A percentile compares a stretch with the other conserved stretches of the same genome.
phyloP scores from a whole-genome alignment of 2,113 vertebrate species.

The Grus americana region DNA sequence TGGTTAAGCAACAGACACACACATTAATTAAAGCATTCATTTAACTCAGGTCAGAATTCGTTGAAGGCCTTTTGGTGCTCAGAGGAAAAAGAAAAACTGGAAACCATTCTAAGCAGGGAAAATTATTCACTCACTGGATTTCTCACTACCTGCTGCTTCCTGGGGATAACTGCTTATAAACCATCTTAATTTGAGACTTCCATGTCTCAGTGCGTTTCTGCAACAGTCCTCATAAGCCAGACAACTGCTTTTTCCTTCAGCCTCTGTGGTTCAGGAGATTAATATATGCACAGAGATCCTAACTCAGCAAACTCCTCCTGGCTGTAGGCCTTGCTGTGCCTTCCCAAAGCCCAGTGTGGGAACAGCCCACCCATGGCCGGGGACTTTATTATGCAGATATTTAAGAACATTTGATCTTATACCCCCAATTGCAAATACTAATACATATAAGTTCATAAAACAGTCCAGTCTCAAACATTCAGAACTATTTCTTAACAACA shows the following conservation, averaged over 20 bases:
- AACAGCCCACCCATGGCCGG: accelerated
- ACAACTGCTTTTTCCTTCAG: not conserved
- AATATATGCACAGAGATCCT: accelerated
- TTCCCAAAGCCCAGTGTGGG: not conserved
- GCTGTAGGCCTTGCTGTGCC: not conserved
- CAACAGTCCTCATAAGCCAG: not conserved
- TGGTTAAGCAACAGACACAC: conserved; percentile 39
- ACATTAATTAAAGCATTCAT: conserved; percentile 36
- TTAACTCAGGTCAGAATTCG: not conserved
- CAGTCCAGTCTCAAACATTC: not conserved
- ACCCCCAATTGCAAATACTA: not conserved
- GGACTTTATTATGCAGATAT: not conserved
- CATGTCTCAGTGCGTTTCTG: not conserved
- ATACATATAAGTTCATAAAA: not conserved
- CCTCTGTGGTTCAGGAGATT: not conserved
- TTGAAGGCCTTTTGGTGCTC: not conserved
- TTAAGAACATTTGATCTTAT: not conserved
- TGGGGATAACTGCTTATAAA: not conserved
- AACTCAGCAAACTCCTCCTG: not conserved
- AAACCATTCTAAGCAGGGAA: not conserved
- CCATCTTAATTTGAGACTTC: not conserved
- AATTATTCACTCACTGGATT: not conserved
- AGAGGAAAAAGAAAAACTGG: not conserved
- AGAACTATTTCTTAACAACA: not conserved
- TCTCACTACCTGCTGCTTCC: not conserved